phyloP scores from a whole-genome alignment of 2,113 vertebrate genomes.

The Tautogolabrus adspersus region DNA sequence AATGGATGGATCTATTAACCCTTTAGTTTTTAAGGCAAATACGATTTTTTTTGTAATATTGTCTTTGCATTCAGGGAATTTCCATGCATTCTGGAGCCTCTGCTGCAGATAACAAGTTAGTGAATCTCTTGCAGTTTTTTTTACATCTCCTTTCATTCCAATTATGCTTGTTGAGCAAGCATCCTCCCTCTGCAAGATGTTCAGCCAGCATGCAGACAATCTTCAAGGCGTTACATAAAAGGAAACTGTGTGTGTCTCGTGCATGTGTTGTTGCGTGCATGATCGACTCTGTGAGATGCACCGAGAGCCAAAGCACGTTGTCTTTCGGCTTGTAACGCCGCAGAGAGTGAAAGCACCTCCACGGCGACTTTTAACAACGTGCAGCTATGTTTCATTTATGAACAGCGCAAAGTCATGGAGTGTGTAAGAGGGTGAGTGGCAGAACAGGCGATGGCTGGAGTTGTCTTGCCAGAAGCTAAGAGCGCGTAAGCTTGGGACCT shows the following conservation, averaged over 20 bases:
- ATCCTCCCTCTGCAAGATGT: conserved; percentile 23
- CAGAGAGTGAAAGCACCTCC: conserved; percentile 53
- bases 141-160: too few species aligned
- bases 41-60: too few species aligned
- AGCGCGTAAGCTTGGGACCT: background rate
- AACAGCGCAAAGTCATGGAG: background rate
- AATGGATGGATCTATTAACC: background rate
- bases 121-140: conserved; percentile 11
- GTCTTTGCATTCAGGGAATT: background rate
- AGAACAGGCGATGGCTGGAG: conserved; percentile 11
- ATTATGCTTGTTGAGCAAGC: conserved; percentile 42
- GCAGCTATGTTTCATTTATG: conserved; percentile 69
- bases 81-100: background rate
- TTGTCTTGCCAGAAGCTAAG: background rate
- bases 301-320: conserved; percentile 61
- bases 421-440: conserved; percentile 4
- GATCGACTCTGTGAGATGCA: conserved; percentile 1
- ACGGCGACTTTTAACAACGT: conserved; percentile 46
- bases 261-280: background rate
- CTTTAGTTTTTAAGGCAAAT: background rate
- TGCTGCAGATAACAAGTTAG: conserved; percentile 17
- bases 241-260: background rate
- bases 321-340: conserved; percentile 25
- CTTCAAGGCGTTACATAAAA: conserved; percentile 32
- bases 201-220: conserved; percentile 29